phyloP scores from a whole-genome alignment of 2,888 invertebrate species.

The Lasioglossum lativentre region DNA sequence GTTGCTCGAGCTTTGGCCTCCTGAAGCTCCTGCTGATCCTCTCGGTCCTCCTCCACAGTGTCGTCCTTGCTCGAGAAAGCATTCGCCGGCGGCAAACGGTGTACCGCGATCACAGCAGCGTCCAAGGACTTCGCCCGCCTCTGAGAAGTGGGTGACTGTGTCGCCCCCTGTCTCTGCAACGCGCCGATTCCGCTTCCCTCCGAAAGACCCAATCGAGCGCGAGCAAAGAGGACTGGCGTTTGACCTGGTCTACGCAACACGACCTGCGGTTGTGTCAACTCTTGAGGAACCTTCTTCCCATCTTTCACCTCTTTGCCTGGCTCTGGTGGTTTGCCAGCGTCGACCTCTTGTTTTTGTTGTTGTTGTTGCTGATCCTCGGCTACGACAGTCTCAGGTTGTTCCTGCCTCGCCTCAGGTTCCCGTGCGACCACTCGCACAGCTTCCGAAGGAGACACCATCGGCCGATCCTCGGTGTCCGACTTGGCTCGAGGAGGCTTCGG shows the following conservation, averaged over 20 bases:
- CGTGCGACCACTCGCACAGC: not conserved
- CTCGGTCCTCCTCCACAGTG: constrained; percentile 89
- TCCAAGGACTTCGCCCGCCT: constrained; percentile 94
- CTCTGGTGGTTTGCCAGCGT: constrained; percentile 66
- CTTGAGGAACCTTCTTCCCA: constrained; percentile 83
- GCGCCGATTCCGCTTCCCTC: constrained; percentile 93
- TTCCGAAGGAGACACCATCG: not conserved
- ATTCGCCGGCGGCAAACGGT: constrained; percentile 92
- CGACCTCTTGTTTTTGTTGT: constrained; percentile 34
- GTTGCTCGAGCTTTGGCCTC: constrained; percentile 13
- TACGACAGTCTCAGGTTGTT: constrained; percentile 38
- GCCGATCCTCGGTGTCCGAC: constrained; percentile 13
- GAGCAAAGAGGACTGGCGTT: constrained; percentile 92
- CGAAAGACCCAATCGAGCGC: constrained; percentile 92
- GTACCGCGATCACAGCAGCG: constrained; percentile 92
- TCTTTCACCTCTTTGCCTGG: constrained; percentile 66
- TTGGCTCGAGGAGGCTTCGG: constrained; percentile 25
- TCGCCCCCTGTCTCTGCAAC: constrained; percentile 91
- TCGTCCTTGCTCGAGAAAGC: constrained; percentile 96
- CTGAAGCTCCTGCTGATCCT: constrained; percentile 37
- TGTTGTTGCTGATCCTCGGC: constrained; percentile 82
- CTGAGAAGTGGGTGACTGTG: constrained; percentile 90
- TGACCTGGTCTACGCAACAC: constrained; percentile 89
- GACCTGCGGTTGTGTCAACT: constrained; percentile 89
- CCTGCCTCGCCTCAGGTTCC: constrained; percentile 78